Conservation (phyloP, 2,888 invertebrate species). For the Suillia variegata region DNA sequence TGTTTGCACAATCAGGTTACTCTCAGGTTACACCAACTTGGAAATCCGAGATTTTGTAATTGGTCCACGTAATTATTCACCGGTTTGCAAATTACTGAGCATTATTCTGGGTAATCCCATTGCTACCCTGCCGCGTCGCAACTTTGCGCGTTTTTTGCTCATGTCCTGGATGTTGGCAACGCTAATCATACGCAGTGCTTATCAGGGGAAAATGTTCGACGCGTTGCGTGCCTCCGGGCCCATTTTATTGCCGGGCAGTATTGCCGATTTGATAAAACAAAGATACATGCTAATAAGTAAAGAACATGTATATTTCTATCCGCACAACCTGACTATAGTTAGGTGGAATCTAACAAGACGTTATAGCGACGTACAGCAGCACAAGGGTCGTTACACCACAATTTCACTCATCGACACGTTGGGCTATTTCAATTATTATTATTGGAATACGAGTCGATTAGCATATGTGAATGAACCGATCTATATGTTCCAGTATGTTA, state of each 20-base stretch:
- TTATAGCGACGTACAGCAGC: constrained; percentile 21
- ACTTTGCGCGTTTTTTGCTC: constrained; percentile 43
- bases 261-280: constrained; percentile 30
- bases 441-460: constrained; percentile 32
- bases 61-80: constrained; percentile 27
- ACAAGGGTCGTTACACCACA: constrained; percentile 5
- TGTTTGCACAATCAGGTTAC: constrained; percentile 10
- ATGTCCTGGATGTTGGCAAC: constrained; percentile 45
- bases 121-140: constrained; percentile 31
- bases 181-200: constrained; percentile 49
- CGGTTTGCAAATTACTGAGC: constrained; percentile 37
- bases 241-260: constrained; percentile 33
- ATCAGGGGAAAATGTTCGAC: constrained; percentile 53
- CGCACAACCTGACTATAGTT: constrained; percentile 30
- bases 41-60: constrained; percentile 25
- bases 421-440: constrained; percentile 24
- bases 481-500: constrained; percentile 38
- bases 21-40: constrained; percentile 8
- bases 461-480: constrained; percentile 44
- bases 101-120: constrained; percentile 44
- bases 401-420: constrained; percentile 26
- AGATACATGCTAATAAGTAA: constrained; percentile 38
- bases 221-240: constrained; percentile 39
- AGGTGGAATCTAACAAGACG: constrained; percentile 20
- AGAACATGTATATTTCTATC: constrained; percentile 38